Percentiles rank a stretch among this genome's conserved stretches.
These are phyloP conservation scores for Ianthella basta DNA, from an alignment of 37 sponge, comb jelly and placozoan species.

Conservation along the genomic window DNA sequence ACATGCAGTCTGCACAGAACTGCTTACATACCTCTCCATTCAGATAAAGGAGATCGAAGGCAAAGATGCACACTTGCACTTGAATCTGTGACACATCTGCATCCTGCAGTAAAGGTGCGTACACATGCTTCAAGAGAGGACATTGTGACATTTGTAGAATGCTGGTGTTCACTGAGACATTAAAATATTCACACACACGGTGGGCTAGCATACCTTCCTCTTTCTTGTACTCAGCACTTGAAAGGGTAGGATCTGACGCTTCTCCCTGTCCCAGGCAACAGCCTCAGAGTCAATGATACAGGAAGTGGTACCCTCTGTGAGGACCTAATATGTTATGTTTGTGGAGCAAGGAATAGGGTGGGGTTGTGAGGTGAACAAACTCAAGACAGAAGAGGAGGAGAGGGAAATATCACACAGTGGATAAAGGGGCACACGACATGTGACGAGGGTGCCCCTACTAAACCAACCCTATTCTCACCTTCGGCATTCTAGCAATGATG, in stretches of 20 bases:
- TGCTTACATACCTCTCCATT: constrained; percentile 92
- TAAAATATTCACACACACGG: no score
- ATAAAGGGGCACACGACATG: no score
- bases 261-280: constrained; percentile 97
- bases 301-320: constrained; percentile 71
- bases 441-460: no score
- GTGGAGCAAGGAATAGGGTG: not conserved
- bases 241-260: constrained; percentile 92
- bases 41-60: constrained; percentile 94
- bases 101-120: constrained; percentile 58
- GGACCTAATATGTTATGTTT: constrained; percentile 28
- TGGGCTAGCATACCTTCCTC: constrained; percentile 64
- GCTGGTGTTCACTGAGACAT: not conserved
- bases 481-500: constrained; percentile 90
- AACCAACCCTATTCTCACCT: constrained; percentile 32
- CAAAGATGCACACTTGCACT: constrained; percentile 96
- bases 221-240: constrained; percentile 96
- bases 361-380: no score
- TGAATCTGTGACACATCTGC: constrained; percentile 83
- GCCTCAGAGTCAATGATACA: constrained; percentile 96
- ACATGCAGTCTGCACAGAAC: no score
- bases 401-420: no score
- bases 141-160: not conserved
- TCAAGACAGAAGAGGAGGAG: not conserved
- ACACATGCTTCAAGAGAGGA: not conserved